Evolutionary conservation across 2,113 vertebrate species (phyloP), one percentile per base, ranked within the genome.

Genomic region (Anhinga anhinga): DNA sequence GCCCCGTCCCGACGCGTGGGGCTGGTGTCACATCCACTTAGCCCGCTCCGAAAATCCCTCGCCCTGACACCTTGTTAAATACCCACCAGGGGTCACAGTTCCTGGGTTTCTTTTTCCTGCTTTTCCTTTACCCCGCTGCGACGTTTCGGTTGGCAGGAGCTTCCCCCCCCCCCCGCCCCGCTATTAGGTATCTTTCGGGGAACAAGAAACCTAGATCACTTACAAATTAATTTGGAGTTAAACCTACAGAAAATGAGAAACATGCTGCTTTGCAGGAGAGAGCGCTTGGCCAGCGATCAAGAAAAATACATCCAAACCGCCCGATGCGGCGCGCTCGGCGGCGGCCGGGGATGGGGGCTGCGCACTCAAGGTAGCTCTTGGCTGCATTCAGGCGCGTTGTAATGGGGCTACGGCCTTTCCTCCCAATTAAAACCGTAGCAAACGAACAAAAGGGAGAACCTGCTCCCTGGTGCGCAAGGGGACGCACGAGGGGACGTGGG

Each of bases 151-250:
- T 97, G 96, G 96, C 97, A 98, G 95, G 96, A 96, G 88, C 86
- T 90, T 42, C 80, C 42, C 61, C 17, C 45, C 44, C 42, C 42
- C 42, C 42, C 42, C 42, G 11, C 50, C 59, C 42, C 3, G 19
- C 93, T 92, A 96, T 96, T 97, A 89, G 93, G 81, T 96, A 94
- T 97, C 97, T 97, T 97, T 97, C 15, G 38, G 95, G 86, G 90
- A 98, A 96, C 92, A 93, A 95, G 96, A 96, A 93, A 95, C 94
- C 89, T 96, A 97, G 96, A 96, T 98, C 97, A 52, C 96, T 97
- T 96, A 97, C 96, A 96, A 97, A 97, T 97, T 97, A 96, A 97
- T 97, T 95, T 97, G 95, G 93, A 97, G 95, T 97, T 97, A 97
- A 97, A 96, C 95, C 86, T 90, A 95, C 93, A 96, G 95, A 96